Conservation (phyloP, 2,797 vertebrate genomes). For the Petrocephalus schoutedeni region DNA sequence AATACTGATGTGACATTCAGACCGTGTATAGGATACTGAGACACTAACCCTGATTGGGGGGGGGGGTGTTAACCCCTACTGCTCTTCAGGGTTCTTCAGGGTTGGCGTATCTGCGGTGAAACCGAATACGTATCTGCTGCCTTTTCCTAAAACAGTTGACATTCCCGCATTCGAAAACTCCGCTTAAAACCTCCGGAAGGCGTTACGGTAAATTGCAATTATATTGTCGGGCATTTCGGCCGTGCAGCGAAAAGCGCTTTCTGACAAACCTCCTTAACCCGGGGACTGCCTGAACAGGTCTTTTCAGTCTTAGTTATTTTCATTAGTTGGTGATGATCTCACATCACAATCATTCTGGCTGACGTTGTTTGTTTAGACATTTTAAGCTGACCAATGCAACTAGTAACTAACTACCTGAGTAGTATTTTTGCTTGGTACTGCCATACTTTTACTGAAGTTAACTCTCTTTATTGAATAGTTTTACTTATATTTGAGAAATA, state of each 20-base stretch:
- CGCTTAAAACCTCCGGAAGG: too few relatives aligned
- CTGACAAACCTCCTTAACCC: neutral
- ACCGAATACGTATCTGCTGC: too few relatives aligned
- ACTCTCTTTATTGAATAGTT: neutral
- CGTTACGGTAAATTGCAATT: neutral
- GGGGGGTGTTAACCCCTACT: conserved; percentile 8
- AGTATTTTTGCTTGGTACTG: neutral
- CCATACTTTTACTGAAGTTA: neutral
- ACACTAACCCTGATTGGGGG: conserved; percentile 2
- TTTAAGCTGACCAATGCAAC: neutral
- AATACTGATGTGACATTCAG: conserved; percentile 55
- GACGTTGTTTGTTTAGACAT: neutral
- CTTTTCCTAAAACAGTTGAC: too few relatives aligned
- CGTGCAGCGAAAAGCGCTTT: neutral
- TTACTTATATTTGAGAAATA: neutral
- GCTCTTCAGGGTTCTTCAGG: neutral
- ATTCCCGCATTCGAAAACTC: too few relatives aligned
- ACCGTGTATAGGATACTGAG: conserved; percentile 28
- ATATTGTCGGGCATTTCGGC: neutral
- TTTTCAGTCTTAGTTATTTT: neutral
- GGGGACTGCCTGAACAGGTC: neutral
- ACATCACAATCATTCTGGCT: neutral
- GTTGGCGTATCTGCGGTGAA: too few relatives aligned
- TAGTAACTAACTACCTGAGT: neutral
- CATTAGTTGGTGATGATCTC: neutral